Percentiles rank a stretch among this genome's conserved stretches.
These are phyloP conservation scores for Megalops cyprinoides DNA, from an alignment of 2,797 vertebrate species.

Conservation along the genomic window DNA sequence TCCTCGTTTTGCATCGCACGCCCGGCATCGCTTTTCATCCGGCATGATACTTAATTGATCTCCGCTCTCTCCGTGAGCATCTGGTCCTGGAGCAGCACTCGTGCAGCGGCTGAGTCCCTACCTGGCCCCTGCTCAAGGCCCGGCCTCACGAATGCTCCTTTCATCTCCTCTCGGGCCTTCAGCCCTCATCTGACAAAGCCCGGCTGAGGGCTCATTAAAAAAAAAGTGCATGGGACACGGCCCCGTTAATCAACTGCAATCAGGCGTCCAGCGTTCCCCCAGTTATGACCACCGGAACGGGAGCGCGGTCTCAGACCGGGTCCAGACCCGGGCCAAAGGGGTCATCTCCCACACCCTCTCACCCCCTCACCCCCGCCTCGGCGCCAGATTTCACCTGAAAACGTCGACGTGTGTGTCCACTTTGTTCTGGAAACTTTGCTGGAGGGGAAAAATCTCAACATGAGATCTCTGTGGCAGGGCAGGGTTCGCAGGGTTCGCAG, in stretches of 20 bases:
- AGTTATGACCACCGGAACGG: not conserved
- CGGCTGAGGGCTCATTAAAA: not conserved
- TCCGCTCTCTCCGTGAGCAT: too few relatives aligned
- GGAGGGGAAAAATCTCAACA: too few relatives aligned
- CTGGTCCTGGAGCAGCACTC: not conserved
- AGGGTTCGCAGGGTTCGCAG: too few relatives aligned
- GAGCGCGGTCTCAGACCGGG: not conserved
- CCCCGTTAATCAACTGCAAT: conserved; percentile 14
- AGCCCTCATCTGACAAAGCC: conserved; percentile 18
- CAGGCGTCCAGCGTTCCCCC: conserved; percentile 12
- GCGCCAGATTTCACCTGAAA: not conserved
- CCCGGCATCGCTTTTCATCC: too few relatives aligned
- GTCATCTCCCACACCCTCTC: too few relatives aligned
- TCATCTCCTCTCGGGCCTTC: conserved; percentile 2
- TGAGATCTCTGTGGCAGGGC: too few relatives aligned
- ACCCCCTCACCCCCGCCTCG: not conserved
- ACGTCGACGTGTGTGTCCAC: too few relatives aligned
- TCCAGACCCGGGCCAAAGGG: too few relatives aligned
- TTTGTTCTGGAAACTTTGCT: not conserved
- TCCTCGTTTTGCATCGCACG: too few relatives aligned
- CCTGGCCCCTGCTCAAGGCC: not conserved
- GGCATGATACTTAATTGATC: too few relatives aligned
- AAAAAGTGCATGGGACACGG: not conserved
- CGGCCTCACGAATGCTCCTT: too few relatives aligned
- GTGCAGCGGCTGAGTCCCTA: not conserved